These are phyloP conservation scores for Amphiura filiformis DNA, from an alignment of 35 echinoderm and acorn worm genomes.

Conservation along the genomic window DNA sequence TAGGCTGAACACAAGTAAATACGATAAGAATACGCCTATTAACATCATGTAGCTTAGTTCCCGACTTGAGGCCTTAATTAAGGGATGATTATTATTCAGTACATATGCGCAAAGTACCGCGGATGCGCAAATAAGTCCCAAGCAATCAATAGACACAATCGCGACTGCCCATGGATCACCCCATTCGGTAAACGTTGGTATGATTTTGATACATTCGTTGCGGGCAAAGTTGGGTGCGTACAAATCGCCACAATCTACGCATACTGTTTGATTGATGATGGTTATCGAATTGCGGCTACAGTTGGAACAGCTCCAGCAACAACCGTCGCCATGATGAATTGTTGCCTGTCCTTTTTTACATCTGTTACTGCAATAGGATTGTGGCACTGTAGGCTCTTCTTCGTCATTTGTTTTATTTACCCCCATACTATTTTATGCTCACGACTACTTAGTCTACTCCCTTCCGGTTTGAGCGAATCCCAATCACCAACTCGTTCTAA, in stretches of 20 bases:
- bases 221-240: constrained; percentile 15
- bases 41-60: constrained; percentile 76
- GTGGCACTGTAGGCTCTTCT: neutral
- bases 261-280: constrained; percentile 30
- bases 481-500: constrained; percentile 48
- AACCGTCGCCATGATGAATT: constrained; percentile 33
- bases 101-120: constrained; percentile 29
- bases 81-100: constrained; percentile 23
- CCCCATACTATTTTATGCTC: constrained; percentile 27
- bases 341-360: constrained; percentile 38
- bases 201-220: constrained; percentile 4
- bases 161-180: constrained; percentile 22
- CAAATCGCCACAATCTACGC: constrained; percentile 12
- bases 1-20: constrained; percentile 31
- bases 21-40: constrained; percentile 59
- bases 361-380: constrained; percentile 46
- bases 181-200: constrained; percentile 15
- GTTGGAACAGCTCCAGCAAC: constrained; percentile 67
- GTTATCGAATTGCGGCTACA: constrained; percentile 35
- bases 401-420: neutral
- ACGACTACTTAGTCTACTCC: neutral
- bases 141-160: neutral
- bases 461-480: neutral
- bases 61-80: constrained; percentile 87
- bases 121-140: constrained; percentile 1